Conservation (phyloP, 1,140 invertebrate genomes). For the Neomicropteryx cornuta region DNA sequence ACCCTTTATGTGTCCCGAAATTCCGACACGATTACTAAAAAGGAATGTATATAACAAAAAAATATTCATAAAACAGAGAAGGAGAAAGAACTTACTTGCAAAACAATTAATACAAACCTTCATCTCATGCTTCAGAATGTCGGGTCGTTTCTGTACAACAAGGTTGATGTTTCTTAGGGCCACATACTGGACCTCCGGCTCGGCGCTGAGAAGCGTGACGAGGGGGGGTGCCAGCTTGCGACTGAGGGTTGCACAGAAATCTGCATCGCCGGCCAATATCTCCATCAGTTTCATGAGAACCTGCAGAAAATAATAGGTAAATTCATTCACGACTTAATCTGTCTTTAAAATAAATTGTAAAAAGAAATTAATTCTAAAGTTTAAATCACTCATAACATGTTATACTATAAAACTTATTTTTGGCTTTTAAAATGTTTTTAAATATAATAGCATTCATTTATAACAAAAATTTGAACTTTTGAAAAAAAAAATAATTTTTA, state of each 20-base stretch:
- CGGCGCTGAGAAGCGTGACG: constrained; percentile 93
- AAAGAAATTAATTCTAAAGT: no score
- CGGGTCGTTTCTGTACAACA: constrained; percentile 97
- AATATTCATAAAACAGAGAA: no score
- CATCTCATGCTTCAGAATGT: constrained; percentile 99
- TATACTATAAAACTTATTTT: no score
- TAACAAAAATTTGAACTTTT: constrained; percentile 2
- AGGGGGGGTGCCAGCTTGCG: constrained; percentile 98
- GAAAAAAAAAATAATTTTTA: not conserved
- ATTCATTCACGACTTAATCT: no score
- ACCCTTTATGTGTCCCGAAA: no score
- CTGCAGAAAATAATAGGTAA: constrained; percentile 20
- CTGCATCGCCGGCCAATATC: constrained; percentile 85
- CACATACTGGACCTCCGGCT: constrained; percentile 99
- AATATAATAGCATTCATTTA: constrained; percentile 6
- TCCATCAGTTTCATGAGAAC: constrained; percentile 96
- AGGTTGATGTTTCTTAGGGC: constrained; percentile 97
- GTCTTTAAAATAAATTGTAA: no score
- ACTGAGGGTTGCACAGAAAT: constrained; percentile 88
- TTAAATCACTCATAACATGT: no score
- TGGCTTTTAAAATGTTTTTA: no score
- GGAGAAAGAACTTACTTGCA: no score
- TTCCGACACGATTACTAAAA: no score
- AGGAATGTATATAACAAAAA: not conserved
- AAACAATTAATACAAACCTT: constrained; percentile 81